Percentiles rank a stretch among this genome's conserved stretches.
These are phyloP conservation scores for Uropetala carovei DNA, from an alignment of 2,888 invertebrate species.

Conservation along the genomic window DNA sequence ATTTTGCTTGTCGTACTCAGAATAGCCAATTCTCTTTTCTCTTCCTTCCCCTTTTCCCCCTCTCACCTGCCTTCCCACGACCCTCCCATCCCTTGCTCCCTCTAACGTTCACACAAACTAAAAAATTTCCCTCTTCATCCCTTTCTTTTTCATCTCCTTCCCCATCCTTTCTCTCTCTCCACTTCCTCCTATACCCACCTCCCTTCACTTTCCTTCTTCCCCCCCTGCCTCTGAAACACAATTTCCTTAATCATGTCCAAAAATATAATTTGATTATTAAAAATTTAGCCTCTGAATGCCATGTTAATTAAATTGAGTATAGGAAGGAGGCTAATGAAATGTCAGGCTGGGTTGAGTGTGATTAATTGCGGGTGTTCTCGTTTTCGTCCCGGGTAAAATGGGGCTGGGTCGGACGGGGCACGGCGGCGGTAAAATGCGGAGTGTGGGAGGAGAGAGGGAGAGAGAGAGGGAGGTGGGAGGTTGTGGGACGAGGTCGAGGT, in stretches of 20 bases:
- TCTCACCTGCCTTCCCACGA: conserved; percentile 73
- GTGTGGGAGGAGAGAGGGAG: conserved; percentile 25
- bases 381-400: conserved; percentile 66
- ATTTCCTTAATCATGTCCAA: conserved; percentile 71
- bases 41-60: conserved; percentile 68
- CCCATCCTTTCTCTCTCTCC: conserved; percentile 64
- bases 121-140: background rate
- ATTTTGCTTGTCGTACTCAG: conserved; percentile 37
- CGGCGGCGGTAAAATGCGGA: conserved; percentile 40
- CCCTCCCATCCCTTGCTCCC: conserved; percentile 72
- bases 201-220: conserved; percentile 61
- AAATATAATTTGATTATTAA: conserved; percentile 75
- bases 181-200: background rate
- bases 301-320: conserved; percentile 76
- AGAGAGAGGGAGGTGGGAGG: too few relatives aligned
- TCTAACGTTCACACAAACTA: background rate
- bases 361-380: conserved; percentile 74
- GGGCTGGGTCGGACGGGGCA: conserved; percentile 58
- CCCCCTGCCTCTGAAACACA: conserved; percentile 68
- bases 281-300: conserved; percentile 75
- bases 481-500: conserved; percentile 44
- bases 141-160: background rate
- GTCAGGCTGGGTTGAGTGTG: conserved; percentile 75
- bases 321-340: conserved; percentile 75
- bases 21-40: conserved; percentile 41